Base-by-base conservation (phyloP, 2,113 vertebrate genomes). In the Brienomyrus brachyistius region DNA sequence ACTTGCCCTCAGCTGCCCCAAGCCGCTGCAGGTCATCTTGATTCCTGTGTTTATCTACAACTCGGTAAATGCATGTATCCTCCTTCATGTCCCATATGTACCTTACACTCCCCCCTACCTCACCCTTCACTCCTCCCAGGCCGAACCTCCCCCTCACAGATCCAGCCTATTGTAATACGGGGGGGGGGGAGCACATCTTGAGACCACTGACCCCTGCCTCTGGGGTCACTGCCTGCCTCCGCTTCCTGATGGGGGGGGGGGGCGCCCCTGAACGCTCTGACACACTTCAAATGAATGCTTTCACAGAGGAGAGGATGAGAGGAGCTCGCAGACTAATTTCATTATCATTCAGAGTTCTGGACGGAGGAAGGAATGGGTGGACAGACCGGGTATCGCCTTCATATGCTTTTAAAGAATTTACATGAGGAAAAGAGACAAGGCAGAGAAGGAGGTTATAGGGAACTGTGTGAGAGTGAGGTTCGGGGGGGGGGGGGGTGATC, bases 181-280 rank as follows among this genome's bases (percentile, higher is more conserved):
- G 4, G 62, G 86, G 80, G 87, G 91, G 90, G 90, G 90, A 2
- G 40, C 40, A 40, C 91, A 54, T 45, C 62, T 85, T 86, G 93
- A 91, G 94, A 51, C 91, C 93, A 91, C 92, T 94, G 90, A 94
- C 94, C 94, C 93, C 92, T 93, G 92, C 85, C 82, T 92, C 91
- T 89, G 90, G 91, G 94, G 93, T 96, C 94, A 94, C 59, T 7
- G 91, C 92, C 92, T 92, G 92, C 92, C 90, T 90, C 92, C 92
- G 91, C 91, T 91, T 66, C 93, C 93, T 91, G 91, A 93, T 92
- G 88, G 89, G 92, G 91, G 89, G 92, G 91, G 91, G 87, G 47
- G 66, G 45, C 19, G 0, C 48, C 48, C 1, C 50, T 90, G 56
- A 48, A 47, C 27, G 62, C 88, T 89, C 84, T 90, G 82, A 87